phyloP scores from a whole-genome alignment of 2,888 invertebrate genomes.

The Brachycybe producta region DNA sequence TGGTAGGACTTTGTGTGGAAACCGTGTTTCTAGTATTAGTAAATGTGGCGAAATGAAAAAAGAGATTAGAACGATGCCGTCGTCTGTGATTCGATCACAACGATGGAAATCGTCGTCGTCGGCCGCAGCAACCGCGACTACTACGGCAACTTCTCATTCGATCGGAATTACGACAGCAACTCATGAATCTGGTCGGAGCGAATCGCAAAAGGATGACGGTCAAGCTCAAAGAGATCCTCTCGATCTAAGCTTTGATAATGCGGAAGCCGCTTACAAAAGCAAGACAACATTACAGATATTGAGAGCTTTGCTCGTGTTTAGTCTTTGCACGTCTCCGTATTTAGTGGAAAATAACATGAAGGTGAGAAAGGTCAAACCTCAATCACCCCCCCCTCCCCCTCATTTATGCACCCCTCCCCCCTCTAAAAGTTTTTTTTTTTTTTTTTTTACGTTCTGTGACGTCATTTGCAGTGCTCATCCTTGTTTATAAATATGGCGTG shows the following conservation, averaged over 20 bases:
- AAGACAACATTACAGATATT: slow-evolving; percentile 86
- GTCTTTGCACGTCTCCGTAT: slow-evolving; percentile 72
- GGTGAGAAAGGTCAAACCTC: too few relatives aligned
- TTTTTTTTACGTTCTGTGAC: not conserved
- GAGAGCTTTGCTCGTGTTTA: slow-evolving; percentile 80
- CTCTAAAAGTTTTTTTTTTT: not conserved
- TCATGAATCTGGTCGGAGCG: not conserved
- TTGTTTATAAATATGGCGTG: too few relatives aligned
- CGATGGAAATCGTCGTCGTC: not conserved
- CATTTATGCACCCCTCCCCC: not conserved
- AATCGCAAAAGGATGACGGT: too few relatives aligned
- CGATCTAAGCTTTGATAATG: slow-evolving; percentile 73
- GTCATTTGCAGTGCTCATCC: too few relatives aligned
- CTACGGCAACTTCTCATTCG: not conserved
- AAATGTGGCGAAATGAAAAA: too few relatives aligned
- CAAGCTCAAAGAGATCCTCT: slow-evolving; percentile 58
- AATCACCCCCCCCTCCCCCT: too few relatives aligned
- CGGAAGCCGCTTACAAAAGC: slow-evolving; percentile 83
- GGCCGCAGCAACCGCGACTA: not conserved
- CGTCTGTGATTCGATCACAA: too few relatives aligned
- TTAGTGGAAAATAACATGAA: slow-evolving; percentile 83
- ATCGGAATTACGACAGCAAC: not conserved
- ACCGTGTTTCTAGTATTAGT: too few relatives aligned
- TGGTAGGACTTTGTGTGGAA: too few relatives aligned
- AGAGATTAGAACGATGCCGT: too few relatives aligned